phyloP scores from a whole-genome alignment of 2,888 invertebrate genomes.

The Hoplodrina ambigua region DNA sequence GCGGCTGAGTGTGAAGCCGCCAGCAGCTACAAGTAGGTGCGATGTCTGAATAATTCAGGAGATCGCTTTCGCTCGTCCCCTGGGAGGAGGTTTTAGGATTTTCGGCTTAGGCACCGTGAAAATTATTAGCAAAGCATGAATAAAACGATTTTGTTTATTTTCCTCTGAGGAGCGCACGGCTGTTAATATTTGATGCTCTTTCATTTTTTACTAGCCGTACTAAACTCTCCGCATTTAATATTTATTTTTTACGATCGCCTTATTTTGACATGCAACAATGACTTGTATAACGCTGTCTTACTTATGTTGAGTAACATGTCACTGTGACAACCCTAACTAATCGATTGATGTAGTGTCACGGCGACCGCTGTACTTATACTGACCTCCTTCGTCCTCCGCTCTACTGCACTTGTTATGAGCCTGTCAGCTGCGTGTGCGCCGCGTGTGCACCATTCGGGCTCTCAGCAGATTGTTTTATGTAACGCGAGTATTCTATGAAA shows the following conservation, averaged over 20 bases:
- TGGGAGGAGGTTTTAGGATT: conserved; percentile 40
- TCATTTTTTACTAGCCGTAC: conserved; percentile 48
- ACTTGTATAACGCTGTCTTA: conserved; percentile 27
- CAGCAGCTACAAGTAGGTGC: conserved; percentile 11
- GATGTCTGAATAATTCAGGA: conserved; percentile 32
- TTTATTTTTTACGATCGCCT: conserved; percentile 45
- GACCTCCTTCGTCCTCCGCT: background rate
- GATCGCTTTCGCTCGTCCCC: conserved; percentile 36
- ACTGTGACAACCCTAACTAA: background rate
- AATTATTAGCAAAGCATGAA: conserved; percentile 56
- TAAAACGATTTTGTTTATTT: conserved; percentile 57
- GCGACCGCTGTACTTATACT: background rate
- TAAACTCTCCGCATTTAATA: conserved; percentile 48
- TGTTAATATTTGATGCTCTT: conserved; percentile 51
- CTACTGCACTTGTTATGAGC: conserved; percentile 1
- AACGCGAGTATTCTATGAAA: background rate
- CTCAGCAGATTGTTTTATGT: conserved; percentile 16
- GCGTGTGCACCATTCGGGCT: background rate
- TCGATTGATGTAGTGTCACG: background rate
- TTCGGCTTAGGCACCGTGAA: conserved; percentile 52
- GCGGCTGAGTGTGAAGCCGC: background rate
- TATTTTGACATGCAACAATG: conserved; percentile 42
- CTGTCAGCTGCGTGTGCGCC: background rate
- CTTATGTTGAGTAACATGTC: background rate
- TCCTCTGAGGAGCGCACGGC: conserved; percentile 21